These are phyloP conservation scores for Cyphotilapia sp. DNA, from an alignment of 2,113 vertebrate genomes.

Conservation along the genomic window DNA sequence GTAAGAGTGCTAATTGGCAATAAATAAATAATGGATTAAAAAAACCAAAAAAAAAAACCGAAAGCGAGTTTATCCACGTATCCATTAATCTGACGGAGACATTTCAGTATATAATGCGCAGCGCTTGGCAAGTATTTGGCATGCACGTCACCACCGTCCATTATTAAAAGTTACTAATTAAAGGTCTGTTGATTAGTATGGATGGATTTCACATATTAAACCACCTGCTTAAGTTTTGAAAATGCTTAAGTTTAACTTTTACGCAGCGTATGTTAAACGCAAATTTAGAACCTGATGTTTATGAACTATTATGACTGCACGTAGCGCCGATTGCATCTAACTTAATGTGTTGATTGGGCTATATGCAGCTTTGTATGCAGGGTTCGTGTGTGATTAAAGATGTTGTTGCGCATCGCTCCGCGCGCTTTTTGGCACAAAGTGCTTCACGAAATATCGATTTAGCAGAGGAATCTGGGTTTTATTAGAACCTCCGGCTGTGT, in stretches of 20 bases:
- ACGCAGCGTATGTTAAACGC: neutral
- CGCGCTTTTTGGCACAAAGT: neutral
- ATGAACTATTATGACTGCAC: neutral
- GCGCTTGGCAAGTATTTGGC: neutral
- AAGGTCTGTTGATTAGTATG: neutral
- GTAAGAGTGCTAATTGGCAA: constrained; percentile 16
- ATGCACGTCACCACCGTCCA: neutral
- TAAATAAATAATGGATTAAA: neutral
- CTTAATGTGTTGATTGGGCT: neutral
- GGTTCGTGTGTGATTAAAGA: neutral
- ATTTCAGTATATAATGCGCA: neutral
- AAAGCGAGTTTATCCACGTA: neutral
- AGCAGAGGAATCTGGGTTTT: constrained; percentile 21
- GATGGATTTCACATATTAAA: neutral
- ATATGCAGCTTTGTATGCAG: neutral
- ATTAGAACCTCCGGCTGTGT: constrained; percentile 22
- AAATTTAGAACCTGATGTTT: neutral
- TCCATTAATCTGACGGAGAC: neutral
- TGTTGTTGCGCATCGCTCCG: neutral
- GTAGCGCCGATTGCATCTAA: neutral
- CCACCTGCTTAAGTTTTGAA: neutral
- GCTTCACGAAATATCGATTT: constrained; percentile 38
- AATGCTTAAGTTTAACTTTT: neutral
- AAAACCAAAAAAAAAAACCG: neutral
- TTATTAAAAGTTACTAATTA: neutral